A percentile compares a stretch with the other conserved stretches of the same genome.
Conservation (phyloP, 1,140 invertebrate genomes). For the Pseudomyrmex pallidus region DNA sequence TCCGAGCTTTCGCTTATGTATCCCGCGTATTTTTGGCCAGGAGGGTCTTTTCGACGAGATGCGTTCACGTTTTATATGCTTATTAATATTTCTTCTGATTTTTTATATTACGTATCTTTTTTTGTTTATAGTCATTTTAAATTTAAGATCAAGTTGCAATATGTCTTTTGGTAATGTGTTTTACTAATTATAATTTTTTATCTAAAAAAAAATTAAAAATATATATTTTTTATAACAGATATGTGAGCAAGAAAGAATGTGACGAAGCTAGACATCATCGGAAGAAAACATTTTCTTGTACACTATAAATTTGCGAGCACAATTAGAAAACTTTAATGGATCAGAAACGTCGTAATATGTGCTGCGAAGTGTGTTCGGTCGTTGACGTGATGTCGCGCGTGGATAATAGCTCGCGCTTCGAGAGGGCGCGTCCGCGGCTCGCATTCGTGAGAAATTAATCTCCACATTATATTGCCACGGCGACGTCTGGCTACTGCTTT, state of each 20-base stretch:
- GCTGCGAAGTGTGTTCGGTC: slow-evolving; percentile 42
- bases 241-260: neutral
- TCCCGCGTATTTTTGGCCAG: slow-evolving; percentile 43
- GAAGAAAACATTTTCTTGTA: neutral
- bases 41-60: neutral
- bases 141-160: too few relatives aligned
- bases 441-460: slow-evolving; percentile 75
- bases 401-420: slow-evolving; percentile 63
- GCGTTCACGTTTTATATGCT: neutral
- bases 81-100: slow-evolving; percentile 12
- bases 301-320: neutral
- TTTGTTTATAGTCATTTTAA: too few relatives aligned
- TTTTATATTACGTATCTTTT: neutral
- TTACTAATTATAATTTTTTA: neutral
- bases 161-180: too few relatives aligned
- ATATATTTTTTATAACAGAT: neutral
- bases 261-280: neutral
- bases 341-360: neutral
- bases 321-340: neutral
- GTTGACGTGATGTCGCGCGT: slow-evolving; percentile 61
- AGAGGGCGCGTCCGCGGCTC: slow-evolving; percentile 32
- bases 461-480: slow-evolving; percentile 74
- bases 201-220: neutral
- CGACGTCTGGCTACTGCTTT: slow-evolving; percentile 71
- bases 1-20: slow-evolving; percentile 19